Conservation (phyloP, 2,113 vertebrate genomes). For the Canis aureus region DNA sequence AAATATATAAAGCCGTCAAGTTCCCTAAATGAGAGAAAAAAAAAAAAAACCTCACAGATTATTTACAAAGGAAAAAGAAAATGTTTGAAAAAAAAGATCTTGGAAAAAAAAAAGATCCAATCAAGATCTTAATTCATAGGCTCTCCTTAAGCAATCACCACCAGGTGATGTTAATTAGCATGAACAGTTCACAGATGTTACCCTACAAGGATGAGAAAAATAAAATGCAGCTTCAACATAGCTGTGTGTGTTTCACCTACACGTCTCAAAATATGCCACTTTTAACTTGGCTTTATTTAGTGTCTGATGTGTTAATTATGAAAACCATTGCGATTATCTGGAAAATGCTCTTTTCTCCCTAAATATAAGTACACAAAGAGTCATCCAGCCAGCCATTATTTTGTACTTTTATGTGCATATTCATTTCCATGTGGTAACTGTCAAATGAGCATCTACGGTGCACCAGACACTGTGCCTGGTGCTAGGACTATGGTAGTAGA, state of each 20-base stretch:
- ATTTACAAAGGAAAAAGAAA: slow-evolving; percentile 52
- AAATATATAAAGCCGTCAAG: slow-evolving; percentile 47
- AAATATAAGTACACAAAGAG: not conserved
- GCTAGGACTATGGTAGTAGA: not conserved
- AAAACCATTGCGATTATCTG: not conserved
- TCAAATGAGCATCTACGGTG: not conserved
- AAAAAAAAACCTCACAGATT: not conserved
- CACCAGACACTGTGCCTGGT: not conserved
- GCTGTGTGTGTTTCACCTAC: not conserved
- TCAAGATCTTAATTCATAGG: slow-evolving; percentile 72
- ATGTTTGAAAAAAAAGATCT: slow-evolving; percentile 14
- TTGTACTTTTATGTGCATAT: not conserved
- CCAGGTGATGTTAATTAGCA: slow-evolving; percentile 75
- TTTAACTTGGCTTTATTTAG: not conserved
- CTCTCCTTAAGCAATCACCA: slow-evolving; percentile 58
- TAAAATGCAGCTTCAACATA: not conserved
- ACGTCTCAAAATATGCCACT: not conserved
- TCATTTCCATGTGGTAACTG: not conserved
- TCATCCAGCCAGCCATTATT: not conserved
- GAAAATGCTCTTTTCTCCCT: not conserved
- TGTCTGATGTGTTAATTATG: not conserved
- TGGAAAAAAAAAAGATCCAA: slow-evolving; percentile 29
- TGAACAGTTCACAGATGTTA: slow-evolving; percentile 73
- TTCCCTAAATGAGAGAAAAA: slow-evolving; percentile 38
- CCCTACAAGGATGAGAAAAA: not conserved